phyloP scores from a whole-genome alignment of 2,888 invertebrate genomes.

The Thymelicus acteon region DNA sequence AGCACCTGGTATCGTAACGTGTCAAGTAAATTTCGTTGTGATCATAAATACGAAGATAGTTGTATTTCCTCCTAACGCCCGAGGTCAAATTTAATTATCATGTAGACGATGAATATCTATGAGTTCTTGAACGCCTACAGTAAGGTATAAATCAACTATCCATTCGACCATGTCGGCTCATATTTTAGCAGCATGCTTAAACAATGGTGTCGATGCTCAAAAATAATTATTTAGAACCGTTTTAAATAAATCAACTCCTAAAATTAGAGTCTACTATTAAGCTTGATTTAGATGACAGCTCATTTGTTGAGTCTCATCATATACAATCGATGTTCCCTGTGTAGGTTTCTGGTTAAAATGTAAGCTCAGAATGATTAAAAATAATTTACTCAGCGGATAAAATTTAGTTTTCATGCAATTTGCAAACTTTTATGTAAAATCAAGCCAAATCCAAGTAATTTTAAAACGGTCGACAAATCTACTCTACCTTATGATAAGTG shows the following conservation, averaged over 20 bases:
- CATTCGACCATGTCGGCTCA: conserved; percentile 53
- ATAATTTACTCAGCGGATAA: too few relatives aligned
- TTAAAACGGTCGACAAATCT: too few relatives aligned
- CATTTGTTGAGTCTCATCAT: conserved; percentile 58
- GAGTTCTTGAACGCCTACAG: conserved; percentile 66
- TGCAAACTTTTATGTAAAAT: too few relatives aligned
- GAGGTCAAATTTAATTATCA: conserved; percentile 83
- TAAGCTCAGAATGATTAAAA: too few relatives aligned
- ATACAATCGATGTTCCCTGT: neutral
- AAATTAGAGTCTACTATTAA: conserved; percentile 75
- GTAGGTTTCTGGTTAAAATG: too few relatives aligned
- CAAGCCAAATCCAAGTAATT: too few relatives aligned
- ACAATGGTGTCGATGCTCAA: conserved; percentile 79
- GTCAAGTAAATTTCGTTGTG: conserved; percentile 70
- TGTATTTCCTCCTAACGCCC: conserved; percentile 65
- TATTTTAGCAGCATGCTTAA: conserved; percentile 72
- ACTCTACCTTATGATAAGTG: too few relatives aligned
- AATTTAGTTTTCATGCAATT: too few relatives aligned
- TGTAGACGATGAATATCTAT: conserved; percentile 67
- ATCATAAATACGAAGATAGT: conserved; percentile 70
- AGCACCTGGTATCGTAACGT: conserved; percentile 68
- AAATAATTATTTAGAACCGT: conserved; percentile 77
- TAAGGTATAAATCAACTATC: conserved; percentile 67
- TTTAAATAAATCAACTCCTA: conserved; percentile 81
- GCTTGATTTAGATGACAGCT: conserved; percentile 77